Percentiles rank a stretch among this genome's conserved stretches.
phyloP scores from a whole-genome alignment of 2,797 vertebrate species.

The Eidolon dupreanum region DNA sequence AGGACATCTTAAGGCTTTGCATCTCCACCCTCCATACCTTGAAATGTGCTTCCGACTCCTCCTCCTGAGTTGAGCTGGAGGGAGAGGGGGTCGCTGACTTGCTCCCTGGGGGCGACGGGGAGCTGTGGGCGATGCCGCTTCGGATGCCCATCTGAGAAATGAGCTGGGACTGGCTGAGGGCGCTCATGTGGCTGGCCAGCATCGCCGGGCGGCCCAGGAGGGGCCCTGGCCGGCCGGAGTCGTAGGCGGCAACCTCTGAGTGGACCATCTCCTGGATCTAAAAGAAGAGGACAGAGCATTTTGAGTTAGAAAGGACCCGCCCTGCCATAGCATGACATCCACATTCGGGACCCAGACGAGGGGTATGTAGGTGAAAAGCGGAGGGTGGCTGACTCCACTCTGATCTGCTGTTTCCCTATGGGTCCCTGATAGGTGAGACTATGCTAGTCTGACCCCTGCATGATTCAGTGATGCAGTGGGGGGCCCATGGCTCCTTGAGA shows the following conservation, averaged over 20 bases:
- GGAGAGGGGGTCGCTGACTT: conserved; percentile 99
- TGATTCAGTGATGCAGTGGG: accelerated
- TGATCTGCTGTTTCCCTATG: background rate
- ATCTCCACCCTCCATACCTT: conserved; percentile 89
- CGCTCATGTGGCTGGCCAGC: conserved; percentile 95
- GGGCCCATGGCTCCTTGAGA: background rate
- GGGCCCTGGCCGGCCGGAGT: conserved; percentile 92
- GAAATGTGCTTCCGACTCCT: conserved; percentile 96
- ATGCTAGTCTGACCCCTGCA: background rate
- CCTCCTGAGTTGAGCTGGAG: conserved; percentile 98
- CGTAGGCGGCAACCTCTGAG: conserved; percentile 93
- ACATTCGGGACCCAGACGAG: accelerated
- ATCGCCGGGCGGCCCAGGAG: conserved; percentile 94
- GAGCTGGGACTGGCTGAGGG: conserved; percentile 95
- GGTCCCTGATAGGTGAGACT: background rate
- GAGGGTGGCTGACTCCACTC: accelerated
- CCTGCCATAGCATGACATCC: background rate
- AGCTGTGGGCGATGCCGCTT: conserved; percentile 91
- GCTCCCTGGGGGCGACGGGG: conserved; percentile 97
- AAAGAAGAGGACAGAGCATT: conserved; percentile 61
- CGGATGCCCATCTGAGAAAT: conserved; percentile 95
- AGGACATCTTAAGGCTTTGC: background rate
- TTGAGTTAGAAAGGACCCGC: background rate
- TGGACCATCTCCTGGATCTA: conserved; percentile 99
- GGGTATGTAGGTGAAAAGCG: background rate